Base-by-base conservation (phyloP, 2,888 invertebrate species). In the Lacanobia wlatinum region DNA sequence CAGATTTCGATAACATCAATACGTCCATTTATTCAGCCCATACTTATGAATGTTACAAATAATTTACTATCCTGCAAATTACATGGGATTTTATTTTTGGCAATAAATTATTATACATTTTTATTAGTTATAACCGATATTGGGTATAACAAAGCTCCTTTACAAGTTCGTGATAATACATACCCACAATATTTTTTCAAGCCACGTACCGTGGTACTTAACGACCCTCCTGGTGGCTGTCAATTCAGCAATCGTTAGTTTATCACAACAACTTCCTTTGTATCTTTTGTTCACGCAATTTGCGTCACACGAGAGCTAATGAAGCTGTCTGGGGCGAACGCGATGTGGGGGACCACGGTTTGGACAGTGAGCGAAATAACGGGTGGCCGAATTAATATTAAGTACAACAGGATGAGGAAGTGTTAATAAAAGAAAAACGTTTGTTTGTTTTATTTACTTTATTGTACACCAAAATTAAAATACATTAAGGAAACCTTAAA, bases 211-310 rank as follows among this genome's bases (percentile, higher is more conserved):
- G 48, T 40, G 43, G 58, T 68, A 68, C 80, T 67, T 55, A 56
- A 21, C 59, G 86, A 91, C 93, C 93, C 93, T 92, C 91, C 88
- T 88, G 89, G 78, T 83, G 84, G 91, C 90, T 90, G 89, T 92
- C 91, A 92, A 90, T 89, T 89, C 90, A 91, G 90, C 90, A 92
- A 91, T 93, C 93, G 92, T 93, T 92, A 92, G 89, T 92, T 50
- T 73, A 93, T 93, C 93, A 91, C 83, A 87, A 88, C 90, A 84
- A 89, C 92, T 93, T 94, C 94, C 94, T 92, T 90, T 90, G 90
- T 88, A 88, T 89, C 92, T 90, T 92, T 93, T 93, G 92, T 93
- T 90, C 88, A 83, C 82, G 89, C 88, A 82, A 87, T 83, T 82
- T 83, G 84, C 86, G 84, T 84, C 88, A 84, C 85, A 84, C 86